Evolutionary conservation across 37 sponge, comb jelly and placozoan genomes (phyloP), one percentile per base, ranked within the genome.

Genomic region (Aplysina aerophoba): DNA sequence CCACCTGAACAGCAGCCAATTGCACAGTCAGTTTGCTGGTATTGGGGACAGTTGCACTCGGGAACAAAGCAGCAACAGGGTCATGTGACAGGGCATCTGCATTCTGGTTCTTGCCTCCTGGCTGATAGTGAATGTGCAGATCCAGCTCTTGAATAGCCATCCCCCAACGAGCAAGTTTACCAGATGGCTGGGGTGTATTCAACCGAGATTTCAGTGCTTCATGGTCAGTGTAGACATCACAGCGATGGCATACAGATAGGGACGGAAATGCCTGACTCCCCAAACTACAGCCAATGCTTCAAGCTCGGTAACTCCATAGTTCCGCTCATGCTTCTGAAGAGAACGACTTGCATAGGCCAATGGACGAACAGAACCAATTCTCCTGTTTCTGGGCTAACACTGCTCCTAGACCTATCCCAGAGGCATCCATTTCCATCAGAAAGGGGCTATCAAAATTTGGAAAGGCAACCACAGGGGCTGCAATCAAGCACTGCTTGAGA

Each of bases 281-380:
- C 78, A 83, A 16, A 88, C 84, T 53, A 88, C 84, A 19, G 40
- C 89, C 66, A 83, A 50, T 37, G 85, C 85, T 57, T 89, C 89
- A 40, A 80, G 37, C 57, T 84, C 85, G 17, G 89, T 84, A 22
- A 62, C 72, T 11, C 85, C 80, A 79, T 88, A 83, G 34, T 64
- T 80, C 44, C 53, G 44, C 61, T 89, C 89, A 65, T 85, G 81
- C 31, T n/a, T 19, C 35, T 35, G 62, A 16, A 88, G 79, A 17
- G 75, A 56, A 14, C 84, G 61, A 34, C 87, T 87, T 16, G 87
- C 87, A 65, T 66, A 87, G n/a, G 87, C 87, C 21, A 87, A 36
- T 34, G 71, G 73, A 16, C 68, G 66, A 15, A 53, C 58, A 4
- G 56, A 24, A 5, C 72, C 72, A 50, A n/a, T 87, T 81, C 15